These are phyloP conservation scores for Lithophane leautieri DNA, from an alignment of 2,888 invertebrate genomes.

Conservation along the genomic window DNA sequence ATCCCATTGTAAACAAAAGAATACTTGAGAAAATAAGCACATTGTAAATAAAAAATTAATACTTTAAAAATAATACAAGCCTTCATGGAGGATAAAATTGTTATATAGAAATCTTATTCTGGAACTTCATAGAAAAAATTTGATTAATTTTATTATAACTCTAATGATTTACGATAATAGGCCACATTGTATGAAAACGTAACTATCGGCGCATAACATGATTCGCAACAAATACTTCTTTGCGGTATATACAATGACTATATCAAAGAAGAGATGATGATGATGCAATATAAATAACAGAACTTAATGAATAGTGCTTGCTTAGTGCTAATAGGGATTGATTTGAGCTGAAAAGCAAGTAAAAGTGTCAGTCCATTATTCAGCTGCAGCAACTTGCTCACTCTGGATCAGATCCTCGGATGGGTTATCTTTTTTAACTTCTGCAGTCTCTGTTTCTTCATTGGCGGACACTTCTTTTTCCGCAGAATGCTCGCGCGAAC, in stretches of 20 bases:
- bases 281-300: conserved; percentile 85
- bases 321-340: conserved; percentile 86
- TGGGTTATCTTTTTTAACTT: conserved; percentile 80
- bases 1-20: conserved; percentile 67
- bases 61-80: conserved; percentile 88
- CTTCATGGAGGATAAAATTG: conserved; percentile 80
- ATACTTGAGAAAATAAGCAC: conserved; percentile 69
- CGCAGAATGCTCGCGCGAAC: conserved; percentile 85
- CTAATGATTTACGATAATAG: conserved; percentile 83
- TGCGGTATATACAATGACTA: conserved; percentile 88
- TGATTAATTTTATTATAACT: conserved; percentile 75
- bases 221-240: conserved; percentile 83
- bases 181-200: conserved; percentile 83
- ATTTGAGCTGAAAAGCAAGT: conserved; percentile 87
- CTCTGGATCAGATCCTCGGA: conserved; percentile 86
- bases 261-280: conserved; percentile 81
- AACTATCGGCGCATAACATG: conserved; percentile 81
- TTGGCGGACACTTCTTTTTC: conserved; percentile 76
- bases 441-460: conserved; percentile 68
- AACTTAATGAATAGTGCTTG: conserved; percentile 85
- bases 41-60: conserved; percentile 83
- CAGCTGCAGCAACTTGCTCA: conserved; percentile 83
- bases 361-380: conserved; percentile 79
- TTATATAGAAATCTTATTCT: conserved; percentile 86
- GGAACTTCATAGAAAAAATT: conserved; percentile 82